A percentile compares a stretch with the other conserved stretches of the same genome.
These are phyloP conservation scores for Synergus laeviventris DNA, from an alignment of 2,888 invertebrate species.

Conservation along the genomic window DNA sequence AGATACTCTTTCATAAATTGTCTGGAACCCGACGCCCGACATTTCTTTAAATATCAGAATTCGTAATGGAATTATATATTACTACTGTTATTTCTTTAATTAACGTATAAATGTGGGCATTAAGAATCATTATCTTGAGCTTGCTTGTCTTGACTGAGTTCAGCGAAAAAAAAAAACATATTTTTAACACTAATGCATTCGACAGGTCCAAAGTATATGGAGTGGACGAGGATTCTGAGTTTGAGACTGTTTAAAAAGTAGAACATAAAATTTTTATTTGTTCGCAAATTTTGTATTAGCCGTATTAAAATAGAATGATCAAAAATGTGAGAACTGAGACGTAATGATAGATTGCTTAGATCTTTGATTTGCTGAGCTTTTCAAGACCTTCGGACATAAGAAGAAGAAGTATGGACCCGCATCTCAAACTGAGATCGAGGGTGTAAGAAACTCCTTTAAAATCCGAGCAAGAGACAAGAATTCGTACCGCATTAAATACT, in stretches of 20 bases:
- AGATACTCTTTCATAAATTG: conserved; percentile 33
- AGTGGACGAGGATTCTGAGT: background rate
- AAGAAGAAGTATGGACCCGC: conserved; percentile 34
- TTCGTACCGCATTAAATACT: conserved; percentile 24
- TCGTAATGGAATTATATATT: conserved; percentile 16
- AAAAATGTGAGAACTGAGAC: background rate
- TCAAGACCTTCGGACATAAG: background rate
- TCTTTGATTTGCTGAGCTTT: conserved; percentile 5
- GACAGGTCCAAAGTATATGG: background rate
- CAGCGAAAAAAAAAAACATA: background rate
- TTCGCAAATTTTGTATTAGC: no score
- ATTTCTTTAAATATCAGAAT: conserved; percentile 14
- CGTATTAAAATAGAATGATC: background rate
- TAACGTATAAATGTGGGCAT: conserved; percentile 21
- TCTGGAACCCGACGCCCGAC: conserved; percentile 12
- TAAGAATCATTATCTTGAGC: conserved; percentile 17
- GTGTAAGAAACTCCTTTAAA: conserved; percentile 36
- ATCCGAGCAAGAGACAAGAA: conserved; percentile 37
- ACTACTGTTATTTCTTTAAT: conserved; percentile 12
- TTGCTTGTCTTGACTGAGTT: conserved; percentile 6
- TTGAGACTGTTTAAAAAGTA: conserved; percentile 12
- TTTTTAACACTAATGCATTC: background rate
- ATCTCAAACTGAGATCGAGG: conserved; percentile 29
- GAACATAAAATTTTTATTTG: conserved; percentile 5
- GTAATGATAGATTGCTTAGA: background rate